Evolutionary conservation across 2,797 vertebrate genomes (phyloP).

Genomic region (Mastacembelus armatus): DNA sequence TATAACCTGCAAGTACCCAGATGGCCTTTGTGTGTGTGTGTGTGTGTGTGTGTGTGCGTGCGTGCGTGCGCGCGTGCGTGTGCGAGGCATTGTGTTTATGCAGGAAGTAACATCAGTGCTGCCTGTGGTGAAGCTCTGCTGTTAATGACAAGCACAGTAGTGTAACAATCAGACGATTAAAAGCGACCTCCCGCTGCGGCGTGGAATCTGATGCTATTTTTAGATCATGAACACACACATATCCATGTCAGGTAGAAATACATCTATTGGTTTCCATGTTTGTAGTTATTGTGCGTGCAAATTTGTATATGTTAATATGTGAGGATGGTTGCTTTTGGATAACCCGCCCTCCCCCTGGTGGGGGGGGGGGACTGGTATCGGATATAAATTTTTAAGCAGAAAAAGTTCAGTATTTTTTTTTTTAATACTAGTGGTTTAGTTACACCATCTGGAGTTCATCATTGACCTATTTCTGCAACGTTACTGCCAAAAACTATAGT

Average conservation of each 20-base stretch:
- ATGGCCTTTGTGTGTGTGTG: constrained; percentile 34
- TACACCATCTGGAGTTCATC: constrained; percentile 29
- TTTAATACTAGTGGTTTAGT: constrained; percentile 1
- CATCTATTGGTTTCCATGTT: too few species aligned
- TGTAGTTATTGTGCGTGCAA: too few species aligned
- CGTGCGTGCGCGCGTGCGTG: too few species aligned
- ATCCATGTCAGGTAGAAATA: background rate
- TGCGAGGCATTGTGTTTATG: too few species aligned
- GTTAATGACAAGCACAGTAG: constrained; percentile 53
- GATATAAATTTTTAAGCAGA: constrained; percentile 3
- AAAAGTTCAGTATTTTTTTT: background rate
- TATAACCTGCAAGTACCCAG: constrained; percentile 39
- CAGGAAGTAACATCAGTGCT: constrained; percentile 28
- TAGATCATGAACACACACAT: constrained; percentile 15
- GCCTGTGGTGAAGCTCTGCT: constrained; percentile 44
- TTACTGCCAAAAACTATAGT: constrained; percentile 36
- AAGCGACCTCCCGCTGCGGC: constrained; percentile 39
- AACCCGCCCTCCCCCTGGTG: constrained; percentile 52
- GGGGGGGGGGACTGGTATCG: constrained; percentile 45
- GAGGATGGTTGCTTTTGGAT: constrained; percentile 57
- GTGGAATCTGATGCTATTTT: constrained; percentile 40
- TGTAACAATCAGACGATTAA: constrained; percentile 64
- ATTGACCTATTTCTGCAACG: constrained; percentile 17
- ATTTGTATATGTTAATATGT: constrained; percentile 47
- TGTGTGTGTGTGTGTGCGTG: constrained; percentile 22